These are phyloP conservation scores for Eunapius fragilis DNA, from an alignment of 37 sponge, comb jelly and placozoan species.

Conservation along the genomic window DNA sequence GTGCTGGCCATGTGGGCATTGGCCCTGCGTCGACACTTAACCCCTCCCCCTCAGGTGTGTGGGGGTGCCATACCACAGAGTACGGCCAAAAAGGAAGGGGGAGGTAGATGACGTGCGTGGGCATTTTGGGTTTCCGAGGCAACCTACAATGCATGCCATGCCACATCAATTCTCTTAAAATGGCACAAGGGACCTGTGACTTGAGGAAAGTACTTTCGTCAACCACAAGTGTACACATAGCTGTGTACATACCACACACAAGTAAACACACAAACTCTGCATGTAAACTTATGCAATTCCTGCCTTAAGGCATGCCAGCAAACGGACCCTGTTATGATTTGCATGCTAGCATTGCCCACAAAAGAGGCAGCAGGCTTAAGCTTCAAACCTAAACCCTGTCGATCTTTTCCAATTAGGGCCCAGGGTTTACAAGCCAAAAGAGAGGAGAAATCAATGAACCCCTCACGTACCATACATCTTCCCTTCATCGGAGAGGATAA, in stretches of 20 bases:
- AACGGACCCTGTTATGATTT: neutral
- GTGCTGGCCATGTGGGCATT: neutral
- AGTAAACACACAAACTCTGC: neutral
- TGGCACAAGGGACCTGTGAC: neutral
- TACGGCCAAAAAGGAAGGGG: neutral
- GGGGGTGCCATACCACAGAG: neutral
- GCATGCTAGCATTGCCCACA: neutral
- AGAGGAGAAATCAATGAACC: no score
- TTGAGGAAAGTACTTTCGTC: neutral
- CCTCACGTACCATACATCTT: constrained; percentile 98
- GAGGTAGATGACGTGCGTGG: neutral
- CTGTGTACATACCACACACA: neutral
- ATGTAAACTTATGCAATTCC: no score
- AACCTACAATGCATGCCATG: neutral
- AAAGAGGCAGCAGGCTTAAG: neutral
- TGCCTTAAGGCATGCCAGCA: neutral
- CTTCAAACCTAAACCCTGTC: no score
- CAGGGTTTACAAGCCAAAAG: no score
- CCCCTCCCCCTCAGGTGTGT: neutral
- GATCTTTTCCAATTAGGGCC: no score
- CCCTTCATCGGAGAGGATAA: constrained; percentile 98
- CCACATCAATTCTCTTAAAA: neutral
- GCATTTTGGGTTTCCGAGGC: neutral
- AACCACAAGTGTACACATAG: neutral
- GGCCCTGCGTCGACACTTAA: neutral